phyloP scores from a whole-genome alignment of 2,113 vertebrate genomes.

The Poeciliopsis prolifica region DNA sequence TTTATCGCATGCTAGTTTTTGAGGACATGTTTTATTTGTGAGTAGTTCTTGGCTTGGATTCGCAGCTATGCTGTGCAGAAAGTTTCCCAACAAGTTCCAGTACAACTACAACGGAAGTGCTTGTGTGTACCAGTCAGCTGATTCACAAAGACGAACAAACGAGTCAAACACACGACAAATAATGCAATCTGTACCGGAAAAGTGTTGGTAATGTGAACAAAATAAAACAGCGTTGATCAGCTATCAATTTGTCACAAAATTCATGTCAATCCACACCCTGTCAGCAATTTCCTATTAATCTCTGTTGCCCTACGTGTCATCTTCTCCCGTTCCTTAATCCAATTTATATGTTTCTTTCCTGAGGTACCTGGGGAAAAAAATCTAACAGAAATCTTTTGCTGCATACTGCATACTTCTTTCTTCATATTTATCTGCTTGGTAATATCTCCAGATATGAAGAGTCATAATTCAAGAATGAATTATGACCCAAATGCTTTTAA shows the following conservation, averaged over 20 bases:
- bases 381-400: too few species aligned
- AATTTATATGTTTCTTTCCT: too few species aligned
- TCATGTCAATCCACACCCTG: too few species aligned
- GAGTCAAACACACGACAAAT: neutral
- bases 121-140: slow-evolving; percentile 68
- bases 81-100: neutral
- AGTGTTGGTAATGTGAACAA: fast-evolving
- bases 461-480: neutral
- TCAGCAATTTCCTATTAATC: too few species aligned
- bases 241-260: too few species aligned
- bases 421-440: neutral
- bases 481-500: neutral
- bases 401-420: neutral
- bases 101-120: slow-evolving; percentile 58
- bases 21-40: neutral
- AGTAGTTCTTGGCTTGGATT: neutral
- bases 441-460: neutral
- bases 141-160: slow-evolving; percentile 25
- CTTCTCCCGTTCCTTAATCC: too few species aligned
- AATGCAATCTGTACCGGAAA: neutral
- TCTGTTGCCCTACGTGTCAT: too few species aligned
- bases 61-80: neutral
- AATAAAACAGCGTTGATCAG: slow-evolving; percentile 24
- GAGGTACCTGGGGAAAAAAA: too few species aligned
- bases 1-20: neutral